Evolutionary conservation across 2,888 invertebrate genomes (phyloP).

Genomic region (Congeria kusceri): DNA sequence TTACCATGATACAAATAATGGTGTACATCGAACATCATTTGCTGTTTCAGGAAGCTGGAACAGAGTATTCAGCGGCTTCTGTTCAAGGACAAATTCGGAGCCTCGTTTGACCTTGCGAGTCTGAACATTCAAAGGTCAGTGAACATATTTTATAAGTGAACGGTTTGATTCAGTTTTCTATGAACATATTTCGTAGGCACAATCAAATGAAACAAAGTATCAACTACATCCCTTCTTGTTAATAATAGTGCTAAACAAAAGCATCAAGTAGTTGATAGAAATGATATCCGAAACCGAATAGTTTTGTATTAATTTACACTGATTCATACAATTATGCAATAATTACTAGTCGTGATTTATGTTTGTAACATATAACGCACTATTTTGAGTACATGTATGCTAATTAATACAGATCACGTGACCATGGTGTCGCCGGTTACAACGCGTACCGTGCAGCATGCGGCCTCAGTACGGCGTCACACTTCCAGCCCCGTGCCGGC

Average conservation of each 20-base stretch:
- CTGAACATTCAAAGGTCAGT: slow-evolving; percentile 41
- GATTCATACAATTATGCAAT: too few species aligned
- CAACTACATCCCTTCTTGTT: too few species aligned
- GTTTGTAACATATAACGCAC: too few species aligned
- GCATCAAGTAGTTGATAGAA: too few species aligned
- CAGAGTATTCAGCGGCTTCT: slow-evolving; percentile 13
- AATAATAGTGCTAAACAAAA: too few species aligned
- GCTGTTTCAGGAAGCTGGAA: slow-evolving; percentile 15
- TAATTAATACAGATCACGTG: slow-evolving; percentile 32
- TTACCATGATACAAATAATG: too few species aligned
- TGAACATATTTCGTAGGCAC: neutral
- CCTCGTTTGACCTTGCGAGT: slow-evolving; percentile 30
- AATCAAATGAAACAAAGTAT: neutral
- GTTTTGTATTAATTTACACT: too few species aligned
- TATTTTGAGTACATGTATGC: neutral
- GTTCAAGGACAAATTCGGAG: slow-evolving; percentile 8
- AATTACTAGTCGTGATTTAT: too few species aligned
- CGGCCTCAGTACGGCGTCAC: slow-evolving; percentile 21
- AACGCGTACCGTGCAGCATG: slow-evolving; percentile 44
- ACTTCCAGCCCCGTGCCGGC: slow-evolving; percentile 39
- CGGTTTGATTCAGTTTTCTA: neutral
- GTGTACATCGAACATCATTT: neutral
- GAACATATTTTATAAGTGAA: neutral
- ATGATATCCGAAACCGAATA: too few species aligned
- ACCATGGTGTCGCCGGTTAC: slow-evolving; percentile 47